Conservation (phyloP, 2,113 vertebrate species). For the Psittacula cyanocephala region DNA sequence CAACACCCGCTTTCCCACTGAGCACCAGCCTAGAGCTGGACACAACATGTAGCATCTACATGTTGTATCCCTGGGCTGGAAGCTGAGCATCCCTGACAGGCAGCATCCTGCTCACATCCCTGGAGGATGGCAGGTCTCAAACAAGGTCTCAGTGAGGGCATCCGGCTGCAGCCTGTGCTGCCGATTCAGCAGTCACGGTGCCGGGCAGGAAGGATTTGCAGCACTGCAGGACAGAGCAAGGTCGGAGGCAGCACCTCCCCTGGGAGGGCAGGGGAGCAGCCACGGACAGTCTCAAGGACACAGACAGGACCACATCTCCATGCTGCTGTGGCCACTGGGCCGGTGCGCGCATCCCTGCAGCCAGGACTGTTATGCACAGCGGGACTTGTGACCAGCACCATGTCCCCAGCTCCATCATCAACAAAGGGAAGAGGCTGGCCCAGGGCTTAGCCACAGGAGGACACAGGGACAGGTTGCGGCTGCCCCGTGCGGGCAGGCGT, state of each 20-base stretch:
- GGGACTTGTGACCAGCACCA: background rate
- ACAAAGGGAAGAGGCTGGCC: background rate
- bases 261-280: background rate
- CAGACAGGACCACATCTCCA: background rate
- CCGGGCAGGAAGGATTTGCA: slow-evolving; percentile 30
- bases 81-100: background rate
- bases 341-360: rapidly evolving
- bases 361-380: rapidly evolving
- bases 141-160: background rate
- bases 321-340: rapidly evolving
- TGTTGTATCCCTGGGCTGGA: background rate
- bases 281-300: background rate
- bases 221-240: slow-evolving; percentile 39
- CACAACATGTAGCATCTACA: background rate
- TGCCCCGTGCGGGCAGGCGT: rapidly evolving
- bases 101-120: background rate
- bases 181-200: slow-evolving; percentile 42
- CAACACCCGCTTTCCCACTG: background rate
- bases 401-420: rapidly evolving
- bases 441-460: background rate
- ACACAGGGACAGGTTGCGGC: background rate
- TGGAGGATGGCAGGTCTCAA: background rate
- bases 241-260: background rate
- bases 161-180: background rate
- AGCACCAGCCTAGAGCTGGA: background rate